Evolutionary conservation across 2,888 invertebrate genomes (phyloP).

Genomic region (Hetaerina titia): DNA sequence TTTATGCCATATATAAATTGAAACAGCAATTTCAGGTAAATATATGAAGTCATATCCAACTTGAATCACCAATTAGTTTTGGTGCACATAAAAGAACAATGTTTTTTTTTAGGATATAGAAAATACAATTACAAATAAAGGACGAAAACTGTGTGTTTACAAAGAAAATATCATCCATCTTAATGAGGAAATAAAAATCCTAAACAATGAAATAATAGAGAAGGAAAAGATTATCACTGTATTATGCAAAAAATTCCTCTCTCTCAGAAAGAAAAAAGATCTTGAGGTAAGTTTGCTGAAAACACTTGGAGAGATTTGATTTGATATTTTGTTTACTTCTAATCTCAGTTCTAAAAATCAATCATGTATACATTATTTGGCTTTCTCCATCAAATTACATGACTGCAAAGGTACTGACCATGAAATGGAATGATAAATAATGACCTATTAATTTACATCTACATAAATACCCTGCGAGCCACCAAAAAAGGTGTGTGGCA

Average conservation of each 20-base stretch:
- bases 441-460: too few relatives aligned
- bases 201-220: neutral
- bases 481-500: too few relatives aligned
- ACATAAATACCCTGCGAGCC: too few relatives aligned
- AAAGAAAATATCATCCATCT: neutral
- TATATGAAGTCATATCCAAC: neutral
- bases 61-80: too few relatives aligned
- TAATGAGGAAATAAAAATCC: constrained; percentile 10
- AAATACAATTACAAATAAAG: neutral
- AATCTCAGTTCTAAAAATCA: neutral
- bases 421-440: too few relatives aligned
- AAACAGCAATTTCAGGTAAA: neutral
- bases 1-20: neutral
- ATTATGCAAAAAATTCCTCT: constrained; percentile 43
- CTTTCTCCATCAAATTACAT: too few relatives aligned
- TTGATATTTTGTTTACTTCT: neutral
- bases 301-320: neutral
- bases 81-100: neutral
- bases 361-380: neutral
- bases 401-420: too few relatives aligned
- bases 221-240: constrained; percentile 30
- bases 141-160: neutral
- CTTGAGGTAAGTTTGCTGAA: neutral
- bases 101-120: neutral
- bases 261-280: constrained; percentile 22